Base-by-base conservation (phyloP, 2,888 invertebrate genomes). In the Clistopyga incitator region DNA sequence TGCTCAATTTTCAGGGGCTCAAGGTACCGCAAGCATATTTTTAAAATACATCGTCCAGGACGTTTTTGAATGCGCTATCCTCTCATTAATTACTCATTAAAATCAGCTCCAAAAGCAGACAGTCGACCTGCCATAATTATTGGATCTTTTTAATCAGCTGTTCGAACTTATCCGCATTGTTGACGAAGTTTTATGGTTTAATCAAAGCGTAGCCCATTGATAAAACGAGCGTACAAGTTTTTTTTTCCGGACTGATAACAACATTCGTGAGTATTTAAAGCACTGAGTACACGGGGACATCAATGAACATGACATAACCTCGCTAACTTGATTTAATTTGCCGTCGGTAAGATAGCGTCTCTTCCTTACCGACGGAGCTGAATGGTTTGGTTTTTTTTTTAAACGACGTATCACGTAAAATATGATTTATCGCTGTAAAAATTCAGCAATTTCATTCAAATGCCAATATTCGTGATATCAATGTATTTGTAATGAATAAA, bases 1-100 rank as follows among this genome's bases (percentile, higher is more conserved):
- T 93, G 70, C 85, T 85, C 56, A 65, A 34, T 29, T 11, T 52
- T 42, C 38, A 10, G 18, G 18, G 18, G 15, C 65, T 52, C 64
- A 70, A 45, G 52, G 20, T 75, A 70, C 52, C 23, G 42, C 64
- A 34, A 59, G 15, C 8, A 64, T 67, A 47, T 45, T 65, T 61
- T 56, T 25, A 18, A 29, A 29, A 20, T n/a, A 15, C 67, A 77
- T 72, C 25, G 15, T 67, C 56, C 23, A n/a, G 8, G 38, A 77
- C 42, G 47, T 56, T 64, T 10, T 1, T 29, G 29, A 20, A 20
- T 68, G 29, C 6, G 3, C 2, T 23, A 11, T 11, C 11, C 50
- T 38, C 10, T 8, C 20, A 56, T 50, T 29, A 11, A 13, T 42
- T 3, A 42, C n/a, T n/a, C n/a, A n/a, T n/a, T n/a, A n/a, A 78